Percentiles rank a stretch among this genome's conserved stretches.
Conservation (phyloP, 2,888 invertebrate genomes). For the Lasioglossum zephyrum region DNA sequence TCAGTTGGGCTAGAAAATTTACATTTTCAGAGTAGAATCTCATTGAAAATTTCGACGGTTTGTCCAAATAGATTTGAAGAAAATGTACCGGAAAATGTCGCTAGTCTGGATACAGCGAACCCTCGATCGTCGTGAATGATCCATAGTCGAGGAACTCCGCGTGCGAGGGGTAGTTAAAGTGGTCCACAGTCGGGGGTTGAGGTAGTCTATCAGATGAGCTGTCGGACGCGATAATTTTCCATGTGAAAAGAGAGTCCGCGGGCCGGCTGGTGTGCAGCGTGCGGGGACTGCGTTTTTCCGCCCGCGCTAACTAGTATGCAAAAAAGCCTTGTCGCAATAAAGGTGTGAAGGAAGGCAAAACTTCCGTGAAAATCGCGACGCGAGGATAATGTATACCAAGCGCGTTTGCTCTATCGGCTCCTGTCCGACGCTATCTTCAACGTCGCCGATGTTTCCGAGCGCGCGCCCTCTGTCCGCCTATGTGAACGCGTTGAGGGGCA, state of each 20-base stretch:
- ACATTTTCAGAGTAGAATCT: too few relatives aligned
- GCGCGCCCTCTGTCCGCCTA: conserved; percentile 57
- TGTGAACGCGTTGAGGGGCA: neutral
- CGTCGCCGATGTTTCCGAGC: conserved; percentile 65
- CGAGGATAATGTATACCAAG: conserved; percentile 78
- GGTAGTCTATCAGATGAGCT: neutral
- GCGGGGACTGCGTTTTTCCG: conserved; percentile 44
- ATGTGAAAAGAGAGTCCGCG: conserved; percentile 26
- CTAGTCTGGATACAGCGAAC: neutral
- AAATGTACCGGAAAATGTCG: too few relatives aligned
- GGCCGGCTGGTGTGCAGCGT: neutral
- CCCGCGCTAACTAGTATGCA: conserved; percentile 62
- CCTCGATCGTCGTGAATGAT: neutral
- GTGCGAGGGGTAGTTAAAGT: conserved; percentile 25
- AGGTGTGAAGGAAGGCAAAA: conserved; percentile 77
- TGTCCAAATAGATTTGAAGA: neutral
- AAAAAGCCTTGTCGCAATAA: conserved; percentile 77
- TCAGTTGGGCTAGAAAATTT: too few relatives aligned
- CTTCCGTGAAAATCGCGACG: conserved; percentile 78
- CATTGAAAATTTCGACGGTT: too few relatives aligned
- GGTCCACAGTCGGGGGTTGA: neutral
- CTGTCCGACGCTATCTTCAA: conserved; percentile 65
- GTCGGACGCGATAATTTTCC: conserved; percentile 31
- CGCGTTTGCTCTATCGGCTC: conserved; percentile 64
- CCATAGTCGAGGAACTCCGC: neutral